Percentiles rank a stretch among this genome's conserved stretches.
These are phyloP conservation scores for Asteroscopus sphinx DNA, from an alignment of 2,888 invertebrate genomes.

Conservation along the genomic window DNA sequence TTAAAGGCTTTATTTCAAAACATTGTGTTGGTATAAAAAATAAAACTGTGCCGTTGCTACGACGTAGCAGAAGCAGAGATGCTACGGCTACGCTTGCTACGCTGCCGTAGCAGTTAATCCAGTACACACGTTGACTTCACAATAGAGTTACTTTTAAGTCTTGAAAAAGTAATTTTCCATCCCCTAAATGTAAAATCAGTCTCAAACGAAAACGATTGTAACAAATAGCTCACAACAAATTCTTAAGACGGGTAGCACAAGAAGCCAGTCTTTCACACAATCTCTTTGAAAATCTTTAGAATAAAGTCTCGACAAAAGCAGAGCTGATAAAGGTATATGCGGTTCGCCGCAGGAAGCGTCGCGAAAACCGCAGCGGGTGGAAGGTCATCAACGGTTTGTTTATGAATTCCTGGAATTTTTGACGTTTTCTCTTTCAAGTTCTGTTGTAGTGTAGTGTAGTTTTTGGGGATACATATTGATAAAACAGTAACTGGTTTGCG, in stretches of 20 bases:
- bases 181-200: no score
- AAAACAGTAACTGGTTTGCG: no score
- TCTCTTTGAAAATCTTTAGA: conserved; percentile 8
- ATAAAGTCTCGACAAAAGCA: conserved; percentile 17
- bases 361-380: neutral
- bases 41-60: conserved; percentile 32
- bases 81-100: conserved; percentile 28
- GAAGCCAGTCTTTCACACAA: conserved; percentile 7
- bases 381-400: conserved; percentile 17
- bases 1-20: neutral
- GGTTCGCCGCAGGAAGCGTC: conserved; percentile 22
- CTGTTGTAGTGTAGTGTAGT: neutral
- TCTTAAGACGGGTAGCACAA: neutral
- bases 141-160: neutral
- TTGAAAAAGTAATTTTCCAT: neutral
- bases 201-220: neutral
- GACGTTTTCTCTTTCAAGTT: neutral
- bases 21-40: conserved; percentile 1
- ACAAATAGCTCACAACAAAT: neutral
- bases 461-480: neutral
- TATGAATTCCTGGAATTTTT: conserved; percentile 9
- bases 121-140: neutral
- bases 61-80: conserved; percentile 32
- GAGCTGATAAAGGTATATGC: conserved; percentile 12
- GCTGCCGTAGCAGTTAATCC: conserved; percentile 24